phyloP scores from a whole-genome alignment of 2,113 vertebrate species.

The Lepisosteus osseus region DNA sequence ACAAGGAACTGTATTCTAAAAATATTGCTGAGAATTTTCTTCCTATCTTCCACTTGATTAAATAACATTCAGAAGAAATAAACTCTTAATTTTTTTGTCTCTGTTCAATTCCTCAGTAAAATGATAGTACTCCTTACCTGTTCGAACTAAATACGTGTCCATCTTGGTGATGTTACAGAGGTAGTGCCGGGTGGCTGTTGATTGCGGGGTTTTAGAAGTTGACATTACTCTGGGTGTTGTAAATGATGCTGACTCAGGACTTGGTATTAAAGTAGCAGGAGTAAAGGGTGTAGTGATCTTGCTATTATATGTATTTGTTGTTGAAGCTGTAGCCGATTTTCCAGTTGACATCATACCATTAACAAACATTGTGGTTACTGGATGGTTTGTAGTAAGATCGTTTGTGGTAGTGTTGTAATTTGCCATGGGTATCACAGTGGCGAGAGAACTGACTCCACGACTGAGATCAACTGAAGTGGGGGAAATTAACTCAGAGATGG shows the following conservation, averaged over 20 bases:
- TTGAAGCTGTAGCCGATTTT: neutral
- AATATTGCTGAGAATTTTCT: too few species aligned
- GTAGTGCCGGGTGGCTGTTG: conserved; percentile 66
- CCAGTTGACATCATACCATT: conserved; percentile 1
- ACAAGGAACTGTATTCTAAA: too few species aligned
- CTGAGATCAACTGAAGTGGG: conserved; percentile 10
- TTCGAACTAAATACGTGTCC: conserved; percentile 74
- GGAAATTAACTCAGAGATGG: conserved; percentile 38
- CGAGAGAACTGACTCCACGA: conserved; percentile 35
- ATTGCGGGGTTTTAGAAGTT: conserved; percentile 42
- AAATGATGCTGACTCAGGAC: conserved; percentile 9
- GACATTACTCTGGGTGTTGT: conserved; percentile 27
- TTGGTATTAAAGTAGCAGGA: conserved; percentile 18
- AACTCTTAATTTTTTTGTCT: too few species aligned
- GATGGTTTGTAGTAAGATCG: conserved; percentile 33
- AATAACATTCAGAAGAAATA: too few species aligned
- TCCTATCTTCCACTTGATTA: too few species aligned
- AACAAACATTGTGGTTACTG: conserved; percentile 31
- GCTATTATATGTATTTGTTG: too few species aligned
- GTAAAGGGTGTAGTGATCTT: conserved; percentile 31
- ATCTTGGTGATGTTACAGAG: conserved; percentile 77
- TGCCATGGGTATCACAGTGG: conserved; percentile 31
- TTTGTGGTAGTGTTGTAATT: conserved; percentile 46
- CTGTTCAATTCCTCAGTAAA: conserved; percentile 4
- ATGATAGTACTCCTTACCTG: conserved; percentile 62